Evolutionary conservation across 2,797 vertebrate species (phyloP), one percentile per base, ranked within the genome.

Genomic region (Ctenopoma multispine): DNA sequence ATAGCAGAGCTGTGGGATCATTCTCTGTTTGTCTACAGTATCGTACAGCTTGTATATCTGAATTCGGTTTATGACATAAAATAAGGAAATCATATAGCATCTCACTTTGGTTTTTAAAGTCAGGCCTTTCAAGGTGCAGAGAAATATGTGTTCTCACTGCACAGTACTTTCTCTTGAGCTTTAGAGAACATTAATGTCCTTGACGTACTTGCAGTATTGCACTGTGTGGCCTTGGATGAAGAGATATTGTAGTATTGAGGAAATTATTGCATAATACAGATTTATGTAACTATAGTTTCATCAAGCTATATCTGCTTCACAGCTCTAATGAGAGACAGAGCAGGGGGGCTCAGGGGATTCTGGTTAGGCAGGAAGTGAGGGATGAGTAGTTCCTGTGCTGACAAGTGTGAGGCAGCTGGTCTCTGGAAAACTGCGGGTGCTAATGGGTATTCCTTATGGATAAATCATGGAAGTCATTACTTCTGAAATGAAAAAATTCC

Each of bases 341-440:
- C 17, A 58, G 58, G 36, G 15, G 72, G 75, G 34, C 83, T 65
- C 34, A 3, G 86, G 61, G 86, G 15, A 68, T 73, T 77, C 34
- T 69, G 66, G 70, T 64, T 63, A 83, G 85, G 85, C 84, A 73
- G 83, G 72, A 75, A 80, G 77, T 80, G 80, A 72, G 65, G 75
- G 75, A 81, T 76, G 87, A 83, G 78, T 68, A 73, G 72, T 20
- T 71, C 70, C 53, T 68, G 69, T 27, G 24, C 47, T 86, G 79
- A 79, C 82, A 84, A 63, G 49, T 41, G 27, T 29, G 63, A 77
- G 55, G 72, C 61, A 49, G 63, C 21, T 38, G 46, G 1, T 70
- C 75, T 59, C 50, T 36, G 40, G 63, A 34, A 60, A 60, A 49
- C 20, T 13, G 48, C 3, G 27, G 44, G 3, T 55, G 29, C 36